Evolutionary conservation across 2,888 invertebrate genomes (phyloP), one percentile per base, ranked within the genome.

Genomic region (Hypena proboscidalis): DNA sequence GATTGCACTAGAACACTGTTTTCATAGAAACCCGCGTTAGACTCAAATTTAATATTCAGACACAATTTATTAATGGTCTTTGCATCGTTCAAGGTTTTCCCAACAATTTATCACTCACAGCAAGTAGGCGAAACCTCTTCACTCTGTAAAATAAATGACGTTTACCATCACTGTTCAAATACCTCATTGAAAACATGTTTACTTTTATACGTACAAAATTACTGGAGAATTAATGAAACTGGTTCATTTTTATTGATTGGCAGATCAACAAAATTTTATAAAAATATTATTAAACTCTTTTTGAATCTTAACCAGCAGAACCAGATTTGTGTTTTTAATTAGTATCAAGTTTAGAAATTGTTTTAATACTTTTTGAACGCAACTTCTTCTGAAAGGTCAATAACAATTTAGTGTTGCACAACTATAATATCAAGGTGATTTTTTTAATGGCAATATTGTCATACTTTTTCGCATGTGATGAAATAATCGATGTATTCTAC

Each of bases 21-120:
- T 46, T 45, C 10, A 32, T 10, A 27, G 49, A 45, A 50, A 47
- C 52, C 33, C 41, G 55, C 29, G 42, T 34, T 46, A 42, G 33
- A 40, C 36, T 49, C 51, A 60, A 67, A 58, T 51, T 37, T 53
- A 61, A 53, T 45, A 65, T 61, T 53, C 64, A 66, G 34, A 64
- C 44, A 62, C 54, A 59, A 70, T 66, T 55, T 59, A 67, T 39
- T 64, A 64, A 58, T 65, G 59, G 58, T 66, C 37, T 50, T 58
- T 67, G 58, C 75, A 79, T 80, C 46, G 60, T 72, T 75, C 81
- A 77, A 79, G 77, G 74, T 67, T 79, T 72, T 75, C 61, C 58
- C 51, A 42, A 59, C 49, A 65, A 70, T 71, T 68, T 68, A 68
- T 54, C 66, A 61, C 61, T n/a, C 60, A 40, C 41, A 56, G 38